Evolutionary conservation across 2,113 vertebrate genomes (phyloP).

Genomic region (Fregetta grallaria): DNA sequence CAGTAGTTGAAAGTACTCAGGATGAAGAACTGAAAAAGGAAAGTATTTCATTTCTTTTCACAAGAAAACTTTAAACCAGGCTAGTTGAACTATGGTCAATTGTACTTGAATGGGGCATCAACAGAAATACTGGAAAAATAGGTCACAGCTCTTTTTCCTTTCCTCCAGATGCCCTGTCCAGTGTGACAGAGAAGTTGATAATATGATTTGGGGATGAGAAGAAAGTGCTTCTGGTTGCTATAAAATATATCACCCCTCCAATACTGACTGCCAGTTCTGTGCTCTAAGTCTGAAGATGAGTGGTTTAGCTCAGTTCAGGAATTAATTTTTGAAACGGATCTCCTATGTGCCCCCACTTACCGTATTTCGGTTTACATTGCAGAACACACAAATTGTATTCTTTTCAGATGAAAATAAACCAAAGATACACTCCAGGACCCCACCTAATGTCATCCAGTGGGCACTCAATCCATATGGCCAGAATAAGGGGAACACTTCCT

Average conservation of each 20-base stretch:
- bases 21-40: background rate
- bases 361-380: background rate
- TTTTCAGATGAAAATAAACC: background rate
- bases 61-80: background rate
- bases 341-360: background rate
- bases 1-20: background rate
- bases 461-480: background rate
- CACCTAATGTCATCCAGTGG: background rate
- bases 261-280: background rate
- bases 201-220: background rate
- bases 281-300: background rate
- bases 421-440: background rate
- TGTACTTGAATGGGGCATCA: background rate
- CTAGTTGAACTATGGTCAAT: background rate
- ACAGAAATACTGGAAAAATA: background rate
- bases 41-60: background rate
- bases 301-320: background rate
- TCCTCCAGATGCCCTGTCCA: background rate
- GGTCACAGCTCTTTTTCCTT: background rate
- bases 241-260: background rate
- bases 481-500: background rate
- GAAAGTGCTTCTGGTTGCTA: background rate
- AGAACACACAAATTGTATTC: rapidly evolving
- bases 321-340: background rate
- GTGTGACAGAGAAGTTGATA: background rate